Evolutionary conservation across 2,797 vertebrate species (phyloP), one percentile per base, ranked within the genome.

Genomic region (Amblyopsis hoosieri): DNA sequence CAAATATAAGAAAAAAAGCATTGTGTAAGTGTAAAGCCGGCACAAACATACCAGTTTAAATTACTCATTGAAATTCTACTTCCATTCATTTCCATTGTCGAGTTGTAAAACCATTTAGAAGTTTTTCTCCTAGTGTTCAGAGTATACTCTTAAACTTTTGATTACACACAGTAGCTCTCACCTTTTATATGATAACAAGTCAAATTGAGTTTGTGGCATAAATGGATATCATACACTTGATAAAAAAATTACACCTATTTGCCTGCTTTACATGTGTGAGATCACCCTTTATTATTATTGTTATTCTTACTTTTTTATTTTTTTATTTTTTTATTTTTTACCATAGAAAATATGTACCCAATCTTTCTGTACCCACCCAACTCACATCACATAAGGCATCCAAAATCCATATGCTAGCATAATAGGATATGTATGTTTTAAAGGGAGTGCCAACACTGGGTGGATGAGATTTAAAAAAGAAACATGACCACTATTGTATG

Each of bases 1-100:
- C 75, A 86, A 86, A 91, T 87, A 89, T 67, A 83, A 65, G 75
- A 64, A 85, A 85, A 85, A 87, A 89, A 84, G 82, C 79, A 67
- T 81, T 75, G 78, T 45, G 15, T 52, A 23, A 59, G 57, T 68
- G 56, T 55, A 84, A 84, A 84, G 78, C 83, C 82, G 80, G 66
- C 82, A 87, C 78, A 90, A 87, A 91, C 85, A 88, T 70, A 70
- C 74, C 76, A 74, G 79, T 84, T 76, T 54, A 86, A 89, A 79
- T 33, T 57, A 2, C 42, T 49, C 80, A 83, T 86, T 87, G 72
- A 84, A 78, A 88, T 87, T 76, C 87, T 78, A 80, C 69, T 68
- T 82, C 68, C 60, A 66, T 66, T 80, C 78, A 80, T 82, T 83
- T 85, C 82, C 75, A 88, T 84, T 64, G 72, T 71, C 74, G 79